Evolutionary conservation across 2,797 vertebrate genomes (phyloP), one percentile per base, ranked within the genome.

Genomic region (Chanos chanos): DNA sequence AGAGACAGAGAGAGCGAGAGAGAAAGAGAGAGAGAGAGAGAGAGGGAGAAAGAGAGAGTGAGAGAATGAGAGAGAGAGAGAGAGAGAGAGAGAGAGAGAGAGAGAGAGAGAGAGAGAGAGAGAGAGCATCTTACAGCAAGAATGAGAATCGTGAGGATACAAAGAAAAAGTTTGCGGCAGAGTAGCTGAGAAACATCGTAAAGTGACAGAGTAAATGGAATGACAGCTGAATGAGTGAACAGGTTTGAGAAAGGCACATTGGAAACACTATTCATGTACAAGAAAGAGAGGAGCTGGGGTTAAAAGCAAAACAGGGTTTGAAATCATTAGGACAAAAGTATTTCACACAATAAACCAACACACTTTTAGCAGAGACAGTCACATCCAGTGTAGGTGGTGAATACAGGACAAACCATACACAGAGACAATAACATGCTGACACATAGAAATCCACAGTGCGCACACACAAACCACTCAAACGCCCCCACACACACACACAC

Each of bases 271-370:
- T 33, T 30, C 53, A 25, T n/a, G n/a, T n/a, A 51, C 39, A 51
- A 39, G 4, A 27, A 61, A 54, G 65, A 60, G 48, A 58, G 39
- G 70, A 64, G 54, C 39, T 28, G 45, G 47, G 27, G 55, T n/a
- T n/a, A n/a, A 61, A 47, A 74, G 61, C 30, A 54, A 61, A 50
- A 53, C 51, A 34, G 58, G 65, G 66, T 74, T 45, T 63, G 66
- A 66, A 34, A 68, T 18, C 44, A 48, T 70, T 45, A 70, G 54
- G 70, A 47, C 75, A 81, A 61, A 64, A 74, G 9, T 36, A 71
- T 58, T 71, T 73, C 51, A 61, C 55, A 33, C 56, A 54, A 61
- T 68, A 54, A 53, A 70, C 62, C 43, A 71, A 76, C 59, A 72
- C 59, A 60, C 57, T 58, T 19, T 44, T 61, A 64, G 21, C 34